Percentiles rank a stretch among this genome's conserved stretches.
Evolutionary conservation across 2,888 invertebrate species (phyloP).

Genomic region (Gryllus longicercus): DNA sequence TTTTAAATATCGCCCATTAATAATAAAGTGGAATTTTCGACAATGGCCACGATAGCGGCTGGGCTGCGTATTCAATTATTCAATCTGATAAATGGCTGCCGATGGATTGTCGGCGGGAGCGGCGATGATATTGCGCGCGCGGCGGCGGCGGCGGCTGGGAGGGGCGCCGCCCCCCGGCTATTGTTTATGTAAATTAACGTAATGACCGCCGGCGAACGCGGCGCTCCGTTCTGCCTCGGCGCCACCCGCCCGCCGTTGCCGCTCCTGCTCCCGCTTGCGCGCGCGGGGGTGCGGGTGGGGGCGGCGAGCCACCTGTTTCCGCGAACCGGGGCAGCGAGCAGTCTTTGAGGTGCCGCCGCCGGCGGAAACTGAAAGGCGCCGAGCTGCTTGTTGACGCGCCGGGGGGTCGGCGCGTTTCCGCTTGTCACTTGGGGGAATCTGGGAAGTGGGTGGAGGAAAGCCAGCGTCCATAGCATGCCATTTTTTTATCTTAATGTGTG

Average conservation of each 20-base stretch:
- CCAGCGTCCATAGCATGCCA: too few species aligned
- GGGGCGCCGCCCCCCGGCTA: background rate
- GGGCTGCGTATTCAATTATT: slow-evolving; percentile 5
- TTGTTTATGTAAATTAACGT: slow-evolving; percentile 17
- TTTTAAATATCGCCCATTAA: slow-evolving; percentile 3
- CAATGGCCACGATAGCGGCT: background rate
- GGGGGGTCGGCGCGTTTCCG: too few species aligned
- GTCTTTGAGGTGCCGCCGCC: background rate
- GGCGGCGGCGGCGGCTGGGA: background rate
- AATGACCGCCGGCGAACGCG: background rate
- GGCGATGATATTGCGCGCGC: background rate
- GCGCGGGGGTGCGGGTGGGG: too few species aligned
- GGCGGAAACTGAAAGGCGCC: background rate
- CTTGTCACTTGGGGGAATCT: background rate
- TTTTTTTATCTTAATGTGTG: too few species aligned
- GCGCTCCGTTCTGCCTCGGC: too few species aligned
- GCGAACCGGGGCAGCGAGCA: background rate
- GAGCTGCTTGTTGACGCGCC: too few species aligned
- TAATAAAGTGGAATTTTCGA: slow-evolving; percentile 17
- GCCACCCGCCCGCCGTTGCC: too few species aligned
- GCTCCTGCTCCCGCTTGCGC: too few species aligned
- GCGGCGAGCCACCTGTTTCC: background rate
- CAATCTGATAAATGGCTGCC: slow-evolving; percentile 8
- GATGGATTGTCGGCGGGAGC: slow-evolving; percentile 7
- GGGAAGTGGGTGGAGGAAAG: background rate